Conservation (phyloP, 35 echinoderm and acorn worm genomes). For the Acanthaster planci region DNA sequence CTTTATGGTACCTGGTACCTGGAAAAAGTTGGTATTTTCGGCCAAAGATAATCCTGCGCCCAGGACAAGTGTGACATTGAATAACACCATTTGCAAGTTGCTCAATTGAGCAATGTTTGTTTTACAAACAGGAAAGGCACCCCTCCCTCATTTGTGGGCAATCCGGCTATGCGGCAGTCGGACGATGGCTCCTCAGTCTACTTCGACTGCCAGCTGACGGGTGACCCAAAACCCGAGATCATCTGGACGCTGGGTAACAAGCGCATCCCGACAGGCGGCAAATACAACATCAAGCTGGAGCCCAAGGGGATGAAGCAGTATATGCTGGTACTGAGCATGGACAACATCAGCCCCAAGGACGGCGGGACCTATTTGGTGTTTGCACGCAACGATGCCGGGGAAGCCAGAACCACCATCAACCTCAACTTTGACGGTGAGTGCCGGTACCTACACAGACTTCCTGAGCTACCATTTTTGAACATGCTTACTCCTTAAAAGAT, state of each 20-base stretch:
- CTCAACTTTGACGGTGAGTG: constrained; percentile 98
- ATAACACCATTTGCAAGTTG: too few relatives aligned
- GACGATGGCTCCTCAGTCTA: constrained; percentile 78
- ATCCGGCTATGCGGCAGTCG: constrained; percentile 82
- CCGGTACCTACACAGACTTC: too few relatives aligned
- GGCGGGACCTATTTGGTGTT: constrained; percentile 73
- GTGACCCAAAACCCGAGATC: constrained; percentile 61
- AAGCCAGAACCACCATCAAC: constrained; percentile 79
- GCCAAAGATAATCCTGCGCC: too few relatives aligned
- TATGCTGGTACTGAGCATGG: constrained; percentile 63
- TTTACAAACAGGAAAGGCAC: not conserved
- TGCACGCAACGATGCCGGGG: constrained; percentile 57
- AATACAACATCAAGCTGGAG: constrained; percentile 55
- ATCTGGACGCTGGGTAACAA: constrained; percentile 67
- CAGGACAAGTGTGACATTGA: too few relatives aligned
- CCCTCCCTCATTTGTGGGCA: constrained; percentile 67
- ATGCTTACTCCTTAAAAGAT: too few relatives aligned
- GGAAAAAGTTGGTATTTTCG: too few relatives aligned
- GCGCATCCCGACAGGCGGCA: constrained; percentile 68
- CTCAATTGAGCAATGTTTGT: too few relatives aligned
- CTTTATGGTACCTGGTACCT: too few relatives aligned
- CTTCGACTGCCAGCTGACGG: constrained; percentile 65
- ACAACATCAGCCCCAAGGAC: constrained; percentile 82
- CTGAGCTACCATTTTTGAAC: too few relatives aligned
- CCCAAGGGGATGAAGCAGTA: constrained; percentile 59